Evolutionary conservation across 2,888 invertebrate genomes (phyloP), one percentile per base, ranked within the genome.

Genomic region (Diarsia brunnea): DNA sequence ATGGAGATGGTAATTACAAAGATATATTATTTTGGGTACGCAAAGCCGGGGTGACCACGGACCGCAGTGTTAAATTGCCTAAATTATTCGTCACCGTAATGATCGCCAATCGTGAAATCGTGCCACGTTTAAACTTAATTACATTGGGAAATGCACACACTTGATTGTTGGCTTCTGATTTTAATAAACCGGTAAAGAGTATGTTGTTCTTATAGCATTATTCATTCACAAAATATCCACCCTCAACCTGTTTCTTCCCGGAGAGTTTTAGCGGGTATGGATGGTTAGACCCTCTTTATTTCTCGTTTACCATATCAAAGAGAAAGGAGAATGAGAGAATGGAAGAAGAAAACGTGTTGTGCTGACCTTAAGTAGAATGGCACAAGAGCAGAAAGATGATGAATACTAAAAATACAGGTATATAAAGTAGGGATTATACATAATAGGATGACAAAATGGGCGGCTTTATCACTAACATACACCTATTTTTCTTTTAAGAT

Each of bases 41-140:
- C 69, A 78, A 83, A 67, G 55, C 68, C n/a, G 78, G 58, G 65
- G 55, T 53, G 73, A 69, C 80, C 82, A 74, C 76, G 66, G 27
- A 63, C 78, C 70, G 66, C 81, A 76, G 75, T 77, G 75, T 75
- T 79, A 82, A 84, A 84, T 82, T 66, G 68, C 78, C 78, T 79
- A 72, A 86, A 87, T 84, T 84, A 86, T 78, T 80, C 73, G 73
- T 67, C 76, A 69, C 71, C 73, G 24, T 80, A 85, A 84, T 85
- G 73, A 83, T 83, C 64, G 71, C 75, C 77, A 77, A 82, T 84
- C 80, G 27, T 31, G 31, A 73, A 84, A 75, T 73, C 43, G 68
- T 53, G 38, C 24, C 55, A 38, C 75, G 43, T 78, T 77, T 60
- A 65, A 71, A 69, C 69, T 69, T 73, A 69, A 73, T 73, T 67